Evolutionary conservation across 2,888 invertebrate genomes (phyloP).

Genomic region (Periphyllus acericola): DNA sequence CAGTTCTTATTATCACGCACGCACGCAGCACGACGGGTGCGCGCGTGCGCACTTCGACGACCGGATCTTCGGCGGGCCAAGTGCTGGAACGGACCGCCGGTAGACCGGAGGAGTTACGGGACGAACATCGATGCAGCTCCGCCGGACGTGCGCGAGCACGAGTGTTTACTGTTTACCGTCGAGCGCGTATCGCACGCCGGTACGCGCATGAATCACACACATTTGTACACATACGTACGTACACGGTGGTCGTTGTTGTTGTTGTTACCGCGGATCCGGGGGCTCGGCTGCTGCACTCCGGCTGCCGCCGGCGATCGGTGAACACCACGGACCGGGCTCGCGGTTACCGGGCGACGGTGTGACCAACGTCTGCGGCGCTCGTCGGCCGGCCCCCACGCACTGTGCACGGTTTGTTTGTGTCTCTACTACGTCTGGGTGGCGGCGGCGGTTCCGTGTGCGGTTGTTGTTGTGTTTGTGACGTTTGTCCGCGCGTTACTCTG

Average conservation of each 20-base stretch:
- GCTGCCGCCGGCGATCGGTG: neutral
- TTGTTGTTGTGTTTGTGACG: neutral
- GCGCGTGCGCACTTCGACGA: neutral
- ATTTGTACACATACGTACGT: too few relatives aligned
- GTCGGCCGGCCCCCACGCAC: neutral
- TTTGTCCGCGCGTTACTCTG: neutral
- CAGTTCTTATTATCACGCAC: neutral
- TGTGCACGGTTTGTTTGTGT: conserved; percentile 20
- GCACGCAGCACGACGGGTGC: neutral
- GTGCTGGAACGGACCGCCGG: neutral
- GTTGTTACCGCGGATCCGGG: neutral
- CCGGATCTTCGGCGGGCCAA: neutral
- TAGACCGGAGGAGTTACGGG: neutral
- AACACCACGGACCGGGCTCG: neutral
- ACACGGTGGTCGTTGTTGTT: neutral
- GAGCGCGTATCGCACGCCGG: too few relatives aligned
- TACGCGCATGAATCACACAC: too few relatives aligned
- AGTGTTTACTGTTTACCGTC: too few relatives aligned
- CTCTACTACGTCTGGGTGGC: neutral
- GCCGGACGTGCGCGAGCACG: too few relatives aligned
- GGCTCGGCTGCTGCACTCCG: neutral
- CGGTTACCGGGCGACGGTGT: neutral
- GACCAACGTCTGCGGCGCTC: neutral
- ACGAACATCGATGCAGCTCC: neutral
- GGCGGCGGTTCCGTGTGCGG: conserved; percentile 8